These are phyloP conservation scores for Chymomyza procnemis DNA, from an alignment of 2,888 invertebrate species.

Conservation along the genomic window DNA sequence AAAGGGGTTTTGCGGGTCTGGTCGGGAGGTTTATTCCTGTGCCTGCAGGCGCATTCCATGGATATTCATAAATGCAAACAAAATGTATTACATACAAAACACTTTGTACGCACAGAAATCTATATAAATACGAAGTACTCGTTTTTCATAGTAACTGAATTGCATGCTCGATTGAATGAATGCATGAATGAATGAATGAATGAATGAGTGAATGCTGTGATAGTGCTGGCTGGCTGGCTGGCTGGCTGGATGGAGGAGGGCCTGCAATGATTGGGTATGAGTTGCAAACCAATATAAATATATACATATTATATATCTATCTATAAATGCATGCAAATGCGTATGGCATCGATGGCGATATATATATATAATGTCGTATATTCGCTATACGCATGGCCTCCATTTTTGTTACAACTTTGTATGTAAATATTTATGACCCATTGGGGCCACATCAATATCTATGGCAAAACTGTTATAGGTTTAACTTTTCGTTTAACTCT, in stretches of 20 bases:
- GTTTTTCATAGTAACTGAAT: constrained; percentile 56
- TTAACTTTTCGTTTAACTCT: background rate
- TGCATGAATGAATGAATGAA: constrained; percentile 30
- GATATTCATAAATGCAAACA: constrained; percentile 61
- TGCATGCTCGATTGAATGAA: constrained; percentile 50
- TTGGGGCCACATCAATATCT: constrained; percentile 21
- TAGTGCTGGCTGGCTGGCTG: constrained; percentile 24
- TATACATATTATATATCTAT: constrained; percentile 27
- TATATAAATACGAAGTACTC: constrained; percentile 45
- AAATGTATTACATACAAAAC: constrained; percentile 43
- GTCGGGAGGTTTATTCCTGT: background rate
- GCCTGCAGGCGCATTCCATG: constrained; percentile 7
- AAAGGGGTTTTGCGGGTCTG: background rate
- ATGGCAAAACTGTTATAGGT: constrained; percentile 1
- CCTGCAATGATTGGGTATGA: constrained; percentile 10
- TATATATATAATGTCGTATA: too few relatives aligned
- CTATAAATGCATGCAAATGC: constrained; percentile 52
- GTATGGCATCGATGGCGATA: background rate
- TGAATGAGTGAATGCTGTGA: too few relatives aligned
- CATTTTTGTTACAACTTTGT: constrained; percentile 1
- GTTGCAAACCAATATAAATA: constrained; percentile 25
- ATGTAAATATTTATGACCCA: constrained; percentile 18
- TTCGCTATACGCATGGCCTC: background rate
- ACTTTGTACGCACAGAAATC: constrained; percentile 39
- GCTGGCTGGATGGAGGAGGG: too few relatives aligned